These are phyloP conservation scores for Xenopus borealis DNA, from an alignment of 2,113 vertebrate species.

Conservation along the genomic window DNA sequence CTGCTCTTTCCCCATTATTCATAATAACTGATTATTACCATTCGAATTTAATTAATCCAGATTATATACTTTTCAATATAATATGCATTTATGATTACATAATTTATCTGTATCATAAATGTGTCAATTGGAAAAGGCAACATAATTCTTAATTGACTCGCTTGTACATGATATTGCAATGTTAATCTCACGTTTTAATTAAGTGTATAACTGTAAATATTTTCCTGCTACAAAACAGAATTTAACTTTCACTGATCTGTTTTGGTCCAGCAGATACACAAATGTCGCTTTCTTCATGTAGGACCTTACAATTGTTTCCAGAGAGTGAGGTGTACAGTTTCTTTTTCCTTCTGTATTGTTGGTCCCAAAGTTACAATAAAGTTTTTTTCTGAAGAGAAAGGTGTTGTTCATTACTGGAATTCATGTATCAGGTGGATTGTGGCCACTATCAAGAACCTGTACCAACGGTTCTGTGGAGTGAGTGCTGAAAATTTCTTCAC, in stretches of 20 bases:
- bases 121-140: not conserved
- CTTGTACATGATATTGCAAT: not conserved
- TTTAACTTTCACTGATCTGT: conserved; percentile 5
- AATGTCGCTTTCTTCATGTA: conserved; percentile 16
- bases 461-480: no score
- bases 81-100: not conserved
- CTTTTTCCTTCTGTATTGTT: not conserved
- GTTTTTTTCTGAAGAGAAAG: no score
- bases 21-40: no score
- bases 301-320: conserved; percentile 12
- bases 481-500: no score
- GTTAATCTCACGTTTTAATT: conserved; percentile 13
- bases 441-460: no score
- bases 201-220: conserved; percentile 2
- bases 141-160: not conserved
- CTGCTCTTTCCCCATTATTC: no score
- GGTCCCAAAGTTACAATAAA: no score
- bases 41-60: no score
- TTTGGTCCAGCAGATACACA: conserved; percentile 32
- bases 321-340: not conserved
- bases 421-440: no score
- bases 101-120: not conserved
- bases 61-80: no score
- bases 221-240: conserved; percentile 23
- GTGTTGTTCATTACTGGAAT: no score